A percentile compares a stretch with the other conserved stretches of the same genome.
phyloP scores from a whole-genome alignment of 1,140 invertebrate species.

The Lordiphosa mommai region DNA sequence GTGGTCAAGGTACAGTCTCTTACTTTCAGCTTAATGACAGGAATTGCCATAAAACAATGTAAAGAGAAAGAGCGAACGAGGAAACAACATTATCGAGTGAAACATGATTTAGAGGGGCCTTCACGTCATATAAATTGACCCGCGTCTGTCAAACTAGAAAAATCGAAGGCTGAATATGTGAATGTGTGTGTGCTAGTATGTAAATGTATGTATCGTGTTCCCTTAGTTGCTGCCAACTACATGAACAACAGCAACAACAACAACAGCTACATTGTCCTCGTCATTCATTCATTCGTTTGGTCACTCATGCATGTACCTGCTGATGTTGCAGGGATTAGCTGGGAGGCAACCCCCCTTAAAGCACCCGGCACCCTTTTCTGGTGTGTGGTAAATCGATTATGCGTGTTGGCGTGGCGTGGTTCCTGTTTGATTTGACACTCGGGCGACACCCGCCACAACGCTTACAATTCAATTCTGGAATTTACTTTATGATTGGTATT shows the following conservation, averaged over 20 bases:
- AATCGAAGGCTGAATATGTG: constrained; percentile 29
- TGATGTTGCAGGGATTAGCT: constrained; percentile 27
- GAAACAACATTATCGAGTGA: neutral
- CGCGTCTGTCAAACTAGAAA: constrained; percentile 29
- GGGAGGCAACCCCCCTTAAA: too few relatives aligned
- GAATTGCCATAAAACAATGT: neutral
- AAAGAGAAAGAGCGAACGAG: neutral
- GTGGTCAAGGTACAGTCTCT: constrained; percentile 29
- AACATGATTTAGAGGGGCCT: constrained; percentile 1
- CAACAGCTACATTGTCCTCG: constrained; percentile 9
- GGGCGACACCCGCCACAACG: too few relatives aligned
- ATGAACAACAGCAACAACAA: neutral
- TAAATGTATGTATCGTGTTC: too few relatives aligned
- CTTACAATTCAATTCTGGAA: too few relatives aligned
- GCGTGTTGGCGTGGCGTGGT: too few relatives aligned
- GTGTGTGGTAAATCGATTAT: neutral
- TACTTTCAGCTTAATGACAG: constrained; percentile 47
- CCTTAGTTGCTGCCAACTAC: too few relatives aligned
- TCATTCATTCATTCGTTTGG: constrained; percentile 29
- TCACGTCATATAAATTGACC: constrained; percentile 28
- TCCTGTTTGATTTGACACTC: too few relatives aligned
- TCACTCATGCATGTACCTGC: constrained; percentile 32
- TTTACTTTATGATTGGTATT: too few relatives aligned
- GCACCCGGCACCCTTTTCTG: too few relatives aligned
- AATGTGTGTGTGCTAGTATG: neutral